Conservation (phyloP, 1,140 invertebrate genomes). For the Euwallacea fornicatus region DNA sequence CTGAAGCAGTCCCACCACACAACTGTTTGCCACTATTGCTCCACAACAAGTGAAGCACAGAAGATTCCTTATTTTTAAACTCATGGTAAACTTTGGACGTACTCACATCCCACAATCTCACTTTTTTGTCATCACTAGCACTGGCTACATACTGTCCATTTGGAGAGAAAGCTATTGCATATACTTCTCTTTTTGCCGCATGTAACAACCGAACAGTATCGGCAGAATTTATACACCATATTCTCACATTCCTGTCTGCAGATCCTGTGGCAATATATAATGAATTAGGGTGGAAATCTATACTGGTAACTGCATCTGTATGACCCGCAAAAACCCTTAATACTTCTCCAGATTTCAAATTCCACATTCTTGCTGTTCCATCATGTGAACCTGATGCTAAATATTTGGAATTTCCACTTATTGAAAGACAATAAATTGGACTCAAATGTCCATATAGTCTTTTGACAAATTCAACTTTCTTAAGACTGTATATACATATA, state of each 20-base stretch:
- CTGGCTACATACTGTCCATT: slow-evolving; percentile 71
- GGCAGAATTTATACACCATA: slow-evolving; percentile 68
- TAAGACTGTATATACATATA: slow-evolving; percentile 43
- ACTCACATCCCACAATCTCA: slow-evolving; percentile 71
- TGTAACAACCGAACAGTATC: slow-evolving; percentile 63
- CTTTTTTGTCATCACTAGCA: slow-evolving; percentile 66
- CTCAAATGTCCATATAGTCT: slow-evolving; percentile 75
- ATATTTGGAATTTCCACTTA: slow-evolving; percentile 71
- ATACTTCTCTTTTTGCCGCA: slow-evolving; percentile 64
- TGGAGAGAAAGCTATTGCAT: slow-evolving; percentile 68
- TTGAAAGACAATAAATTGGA: slow-evolving; percentile 84
- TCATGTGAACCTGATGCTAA: slow-evolving; percentile 84
- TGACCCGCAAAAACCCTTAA: slow-evolving; percentile 82
- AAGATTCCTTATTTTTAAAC: slow-evolving; percentile 63
- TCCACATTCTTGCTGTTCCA: slow-evolving; percentile 82
- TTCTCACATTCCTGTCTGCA: slow-evolving; percentile 65
- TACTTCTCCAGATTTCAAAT: slow-evolving; percentile 76
- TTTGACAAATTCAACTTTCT: slow-evolving; percentile 36
- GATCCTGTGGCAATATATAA: slow-evolving; percentile 70
- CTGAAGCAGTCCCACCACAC: slow-evolving; percentile 64
- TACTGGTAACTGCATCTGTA: slow-evolving; percentile 78
- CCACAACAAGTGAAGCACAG: slow-evolving; percentile 64
- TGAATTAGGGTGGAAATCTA: slow-evolving; percentile 72
- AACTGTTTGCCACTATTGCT: slow-evolving; percentile 63
- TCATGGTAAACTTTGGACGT: slow-evolving; percentile 63